phyloP scores from a whole-genome alignment of 2,797 vertebrate genomes.

The Stomatorhinus walkeri region DNA sequence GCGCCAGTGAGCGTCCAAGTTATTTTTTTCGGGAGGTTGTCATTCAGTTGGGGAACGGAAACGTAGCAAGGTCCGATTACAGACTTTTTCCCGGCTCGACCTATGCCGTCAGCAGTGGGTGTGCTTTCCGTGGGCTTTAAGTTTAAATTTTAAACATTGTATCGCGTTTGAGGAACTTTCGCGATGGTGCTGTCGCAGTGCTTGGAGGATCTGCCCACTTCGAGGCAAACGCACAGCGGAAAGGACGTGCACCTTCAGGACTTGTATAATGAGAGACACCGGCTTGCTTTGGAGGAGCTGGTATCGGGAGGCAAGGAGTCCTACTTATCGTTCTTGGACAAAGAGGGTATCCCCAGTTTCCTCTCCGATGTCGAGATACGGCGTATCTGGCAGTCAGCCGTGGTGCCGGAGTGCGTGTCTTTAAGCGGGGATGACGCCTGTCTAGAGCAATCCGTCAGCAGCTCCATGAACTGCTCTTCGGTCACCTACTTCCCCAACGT shows the following conservation, averaged over 20 bases:
- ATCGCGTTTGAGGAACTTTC: background rate
- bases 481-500: constrained; percentile 82
- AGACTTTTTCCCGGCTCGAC: background rate
- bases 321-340: constrained; percentile 64
- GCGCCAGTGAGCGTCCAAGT: background rate
- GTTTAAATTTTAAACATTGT: background rate
- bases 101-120: background rate
- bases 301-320: constrained; percentile 60
- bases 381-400: constrained; percentile 50
- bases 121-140: background rate
- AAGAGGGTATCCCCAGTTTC: constrained; percentile 66
- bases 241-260: constrained; percentile 54
- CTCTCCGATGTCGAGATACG: constrained; percentile 71
- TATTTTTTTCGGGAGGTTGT: background rate
- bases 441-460: constrained; percentile 55
- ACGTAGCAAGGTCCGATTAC: constrained; percentile 49
- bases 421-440: constrained; percentile 48
- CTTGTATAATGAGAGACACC: constrained; percentile 79
- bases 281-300: constrained; percentile 77
- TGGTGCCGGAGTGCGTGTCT: constrained; percentile 43
- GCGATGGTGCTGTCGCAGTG: constrained; percentile 61
- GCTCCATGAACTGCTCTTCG: constrained; percentile 72
- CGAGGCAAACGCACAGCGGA: constrained; percentile 31
- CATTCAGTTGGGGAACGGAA: background rate
- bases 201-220: constrained; percentile 66